Percentiles rank a stretch among this genome's conserved stretches.
Conservation (phyloP, 2,888 invertebrate species). For the Anoncus sp. region DNA sequence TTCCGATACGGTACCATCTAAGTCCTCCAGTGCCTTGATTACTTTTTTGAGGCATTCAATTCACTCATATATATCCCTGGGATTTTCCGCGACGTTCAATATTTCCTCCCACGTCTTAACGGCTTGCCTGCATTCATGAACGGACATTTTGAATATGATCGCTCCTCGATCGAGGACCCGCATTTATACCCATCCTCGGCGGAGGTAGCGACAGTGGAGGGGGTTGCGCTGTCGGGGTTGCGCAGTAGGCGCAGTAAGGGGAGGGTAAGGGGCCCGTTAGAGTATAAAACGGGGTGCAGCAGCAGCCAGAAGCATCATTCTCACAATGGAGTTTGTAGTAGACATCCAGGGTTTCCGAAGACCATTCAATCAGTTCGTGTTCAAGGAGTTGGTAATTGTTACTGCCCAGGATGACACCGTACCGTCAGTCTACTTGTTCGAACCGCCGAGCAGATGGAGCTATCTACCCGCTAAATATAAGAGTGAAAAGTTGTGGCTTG, state of each 20-base stretch:
- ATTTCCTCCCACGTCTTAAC: too few relatives aligned
- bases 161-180: too few relatives aligned
- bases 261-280: background rate
- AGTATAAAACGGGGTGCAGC: slow-evolving; percentile 9
- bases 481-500: slow-evolving; percentile 9
- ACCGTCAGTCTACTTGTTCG: background rate
- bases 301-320: slow-evolving; percentile 3
- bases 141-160: slow-evolving; percentile 8
- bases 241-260: background rate
- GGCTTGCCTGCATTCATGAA: slow-evolving; percentile 21
- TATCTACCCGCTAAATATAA: slow-evolving; percentile 9
- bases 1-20: background rate
- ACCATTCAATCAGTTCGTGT: slow-evolving; percentile 41
- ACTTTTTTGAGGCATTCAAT: background rate
- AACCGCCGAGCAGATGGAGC: background rate
- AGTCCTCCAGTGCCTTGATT: background rate
- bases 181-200: slow-evolving; percentile 10
- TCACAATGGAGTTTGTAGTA: background rate
- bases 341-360: slow-evolving; percentile 53
- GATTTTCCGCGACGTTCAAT: background rate
- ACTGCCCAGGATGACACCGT: background rate
- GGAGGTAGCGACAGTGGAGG: too few relatives aligned
- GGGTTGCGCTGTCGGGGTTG: too few relatives aligned
- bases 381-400: slow-evolving; percentile 37
- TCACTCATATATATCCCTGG: background rate